Percentiles rank a stretch among this genome's conserved stretches.
phyloP scores from a whole-genome alignment of 2,888 invertebrate species.

The Philonicus albiceps region DNA sequence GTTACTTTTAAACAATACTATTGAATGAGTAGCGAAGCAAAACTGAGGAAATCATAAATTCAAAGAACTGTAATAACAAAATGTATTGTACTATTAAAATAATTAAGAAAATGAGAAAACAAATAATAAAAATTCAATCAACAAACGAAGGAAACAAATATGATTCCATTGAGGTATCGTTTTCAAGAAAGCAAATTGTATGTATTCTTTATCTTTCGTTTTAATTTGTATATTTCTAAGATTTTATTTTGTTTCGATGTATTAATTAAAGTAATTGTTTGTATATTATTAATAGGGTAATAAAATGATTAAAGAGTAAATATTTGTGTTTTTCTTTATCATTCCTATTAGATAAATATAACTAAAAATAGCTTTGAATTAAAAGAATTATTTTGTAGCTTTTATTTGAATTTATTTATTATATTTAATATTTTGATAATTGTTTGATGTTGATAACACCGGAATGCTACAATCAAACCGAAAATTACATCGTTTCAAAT shows the following conservation, averaged over 20 bases:
- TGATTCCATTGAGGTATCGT: neutral
- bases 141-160: neutral
- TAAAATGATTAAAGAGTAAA: conserved; percentile 31
- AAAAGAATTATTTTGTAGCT: too few species aligned
- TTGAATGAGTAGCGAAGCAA: neutral
- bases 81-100: conserved; percentile 18
- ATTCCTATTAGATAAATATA: neutral
- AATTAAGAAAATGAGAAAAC: neutral
- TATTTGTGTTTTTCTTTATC: neutral
- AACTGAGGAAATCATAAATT: neutral
- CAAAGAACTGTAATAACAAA: conserved; percentile 13
- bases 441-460: too few species aligned
- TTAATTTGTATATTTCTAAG: neutral
- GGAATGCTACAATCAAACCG: too few species aligned
- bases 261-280: conserved; percentile 32
- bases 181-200: neutral
- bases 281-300: conserved; percentile 38
- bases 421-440: too few species aligned
- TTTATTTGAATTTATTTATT: too few species aligned
- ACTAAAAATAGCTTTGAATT: too few species aligned
- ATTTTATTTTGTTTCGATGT: conserved; percentile 1
- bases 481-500: too few species aligned
- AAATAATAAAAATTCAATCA: neutral
- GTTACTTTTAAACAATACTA: neutral
- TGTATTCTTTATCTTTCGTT: neutral